Percentiles rank a stretch among this genome's conserved stretches.
Conservation (phyloP, 2,797 vertebrate species). For the Myripristis murdjan region DNA sequence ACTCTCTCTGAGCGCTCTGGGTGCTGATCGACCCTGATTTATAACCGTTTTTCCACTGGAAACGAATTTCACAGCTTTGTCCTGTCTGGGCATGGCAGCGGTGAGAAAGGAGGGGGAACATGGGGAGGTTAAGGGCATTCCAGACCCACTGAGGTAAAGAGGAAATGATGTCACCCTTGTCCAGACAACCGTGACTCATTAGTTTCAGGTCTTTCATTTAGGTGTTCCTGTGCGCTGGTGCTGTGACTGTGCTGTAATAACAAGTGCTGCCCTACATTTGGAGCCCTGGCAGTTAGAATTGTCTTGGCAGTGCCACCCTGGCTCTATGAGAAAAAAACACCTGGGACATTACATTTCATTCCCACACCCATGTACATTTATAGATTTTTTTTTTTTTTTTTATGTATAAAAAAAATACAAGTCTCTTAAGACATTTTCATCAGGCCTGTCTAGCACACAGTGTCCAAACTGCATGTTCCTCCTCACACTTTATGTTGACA, state of each 20-base stretch:
- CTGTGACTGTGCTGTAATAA: slow-evolving; percentile 20
- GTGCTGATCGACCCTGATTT: neutral
- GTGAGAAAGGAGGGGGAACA: slow-evolving; percentile 3
- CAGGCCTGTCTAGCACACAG: neutral
- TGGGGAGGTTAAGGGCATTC: slow-evolving; percentile 60
- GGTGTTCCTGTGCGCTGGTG: slow-evolving; percentile 10
- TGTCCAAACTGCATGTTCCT: slow-evolving; percentile 4
- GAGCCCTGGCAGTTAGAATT: slow-evolving; percentile 32
- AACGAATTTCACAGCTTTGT: slow-evolving; percentile 65
- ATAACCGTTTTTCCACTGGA: slow-evolving; percentile 1
- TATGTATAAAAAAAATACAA: slow-evolving; percentile 24
- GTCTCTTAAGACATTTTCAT: slow-evolving; percentile 17
- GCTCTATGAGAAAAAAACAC: slow-evolving; percentile 48
- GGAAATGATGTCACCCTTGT: slow-evolving; percentile 78
- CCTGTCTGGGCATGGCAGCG: slow-evolving; percentile 37
- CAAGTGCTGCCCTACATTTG: slow-evolving; percentile 54
- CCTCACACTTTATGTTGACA: slow-evolving; percentile 32
- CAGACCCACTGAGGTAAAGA: slow-evolving; percentile 58
- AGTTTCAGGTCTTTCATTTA: slow-evolving; percentile 45
- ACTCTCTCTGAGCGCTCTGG: slow-evolving; percentile 23
- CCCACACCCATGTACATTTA: slow-evolving; percentile 32
- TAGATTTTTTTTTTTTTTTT: slow-evolving; percentile 28
- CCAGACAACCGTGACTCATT: slow-evolving; percentile 78
- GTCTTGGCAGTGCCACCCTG: slow-evolving; percentile 39
- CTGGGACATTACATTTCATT: slow-evolving; percentile 28